These are phyloP conservation scores for Hylyphantes graminicola DNA, from an alignment of 1,140 invertebrate genomes.

Conservation along the genomic window DNA sequence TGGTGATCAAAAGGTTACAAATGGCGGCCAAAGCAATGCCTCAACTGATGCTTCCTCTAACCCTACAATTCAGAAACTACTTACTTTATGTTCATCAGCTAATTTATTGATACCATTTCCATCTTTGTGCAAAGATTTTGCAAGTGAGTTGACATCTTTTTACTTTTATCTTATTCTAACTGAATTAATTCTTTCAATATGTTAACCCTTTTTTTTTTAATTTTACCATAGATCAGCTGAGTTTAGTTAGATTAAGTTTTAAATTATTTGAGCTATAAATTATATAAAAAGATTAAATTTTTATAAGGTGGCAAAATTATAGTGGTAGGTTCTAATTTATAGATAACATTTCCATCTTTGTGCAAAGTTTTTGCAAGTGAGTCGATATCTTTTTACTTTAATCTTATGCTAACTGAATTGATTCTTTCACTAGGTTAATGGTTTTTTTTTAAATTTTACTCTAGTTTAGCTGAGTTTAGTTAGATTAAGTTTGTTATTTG, in stretches of 20 bases:
- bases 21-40: background rate
- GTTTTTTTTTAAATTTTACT: too few species aligned
- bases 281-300: too few species aligned
- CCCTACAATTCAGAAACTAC: constrained; percentile 52
- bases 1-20: constrained; percentile 2
- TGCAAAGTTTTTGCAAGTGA: constrained; percentile 51
- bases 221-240: background rate
- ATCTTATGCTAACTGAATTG: background rate
- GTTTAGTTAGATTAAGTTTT: too few species aligned
- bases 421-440: too few species aligned
- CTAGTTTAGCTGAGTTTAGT: too few species aligned
- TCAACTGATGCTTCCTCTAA: constrained; percentile 24
- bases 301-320: too few species aligned
- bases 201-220: background rate
- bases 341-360: constrained; percentile 50
- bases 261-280: too few species aligned
- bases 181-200: background rate
- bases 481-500: too few species aligned
- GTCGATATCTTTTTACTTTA: background rate
- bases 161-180: background rate
- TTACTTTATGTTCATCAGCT: constrained; percentile 55
- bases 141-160: constrained; percentile 12
- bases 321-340: too few species aligned
- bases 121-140: constrained; percentile 47
- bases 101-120: constrained; percentile 56